Base-by-base conservation (phyloP, 2,797 vertebrate species). In the Danio kyathit region DNA sequence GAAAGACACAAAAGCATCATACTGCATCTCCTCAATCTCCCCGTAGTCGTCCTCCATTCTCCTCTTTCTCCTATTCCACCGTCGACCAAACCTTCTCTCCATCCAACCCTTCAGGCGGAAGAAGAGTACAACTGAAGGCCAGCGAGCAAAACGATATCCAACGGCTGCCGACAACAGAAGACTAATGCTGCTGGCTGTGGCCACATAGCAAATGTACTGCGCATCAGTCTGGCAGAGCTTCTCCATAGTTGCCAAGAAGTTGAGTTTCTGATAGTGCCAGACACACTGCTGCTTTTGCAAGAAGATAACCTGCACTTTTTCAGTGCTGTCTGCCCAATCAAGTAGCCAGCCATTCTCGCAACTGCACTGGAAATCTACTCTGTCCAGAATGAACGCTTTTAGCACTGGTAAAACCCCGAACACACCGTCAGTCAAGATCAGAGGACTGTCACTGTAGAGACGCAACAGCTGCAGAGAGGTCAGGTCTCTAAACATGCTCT, bases 241-340 rank as follows among this genome's bases (percentile, higher is more conserved):
- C 48, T 87, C 84, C 81, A 86, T 88, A 38, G 83, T 86, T 10
- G 56, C 57, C 59, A 87, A 54, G 40, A 87, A 87, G 63, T 87
- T 85, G 17, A 66, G 63, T 40, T 76, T 80, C 52, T 83, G 77
- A 51, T 87, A 88, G 81, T 72, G 83, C 86, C 74, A 82, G 7
- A 85, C 12, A 52, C 88, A 88, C 9, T 75, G 44, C 75, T 89
- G 87, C 10, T 16, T 48, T 60, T 83, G 63, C 59, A 88, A 64
- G 75, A 57, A 16, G 61, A 85, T 52, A 13, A 87, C 86, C 81
- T 87, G 80, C 38, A 65, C 46, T 6, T 41, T 46, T 3, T 21
- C 43, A 0, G 79, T 63, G 21, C 17, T 82, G 41, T 83, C 66
- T 1, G 81, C 80, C 85, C 85, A 86, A 3, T 80, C 74, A 3